Conservation (phyloP, 23 tunicate species). For the Trididemnum nubilum region DNA sequence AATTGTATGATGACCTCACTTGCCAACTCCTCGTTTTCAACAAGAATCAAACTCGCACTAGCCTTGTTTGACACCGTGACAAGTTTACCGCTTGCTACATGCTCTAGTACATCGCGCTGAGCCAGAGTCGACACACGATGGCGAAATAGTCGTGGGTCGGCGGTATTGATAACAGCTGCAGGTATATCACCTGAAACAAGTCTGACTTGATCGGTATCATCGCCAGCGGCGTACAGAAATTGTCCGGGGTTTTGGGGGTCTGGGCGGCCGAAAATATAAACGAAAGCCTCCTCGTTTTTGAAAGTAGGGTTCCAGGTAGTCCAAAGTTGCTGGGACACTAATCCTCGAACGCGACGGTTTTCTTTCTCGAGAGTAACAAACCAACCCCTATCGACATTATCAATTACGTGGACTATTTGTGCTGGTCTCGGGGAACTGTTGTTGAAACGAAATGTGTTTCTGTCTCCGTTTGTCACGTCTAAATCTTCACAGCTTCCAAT, state of each 20-base stretch:
- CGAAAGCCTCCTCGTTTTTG: too few species aligned
- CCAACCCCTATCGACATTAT: background rate
- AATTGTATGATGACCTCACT: too few species aligned
- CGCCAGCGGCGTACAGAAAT: background rate
- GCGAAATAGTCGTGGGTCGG: background rate
- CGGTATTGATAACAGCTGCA: background rate
- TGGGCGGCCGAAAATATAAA: background rate
- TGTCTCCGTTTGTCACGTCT: too few species aligned
- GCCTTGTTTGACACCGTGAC: too few species aligned
- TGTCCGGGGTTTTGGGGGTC: background rate
- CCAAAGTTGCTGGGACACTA: background rate
- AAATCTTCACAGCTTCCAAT: too few species aligned
- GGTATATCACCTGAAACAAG: background rate
- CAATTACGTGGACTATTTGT: too few species aligned
- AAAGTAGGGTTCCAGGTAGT: background rate
- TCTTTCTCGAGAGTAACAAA: background rate
- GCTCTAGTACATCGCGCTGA: background rate
- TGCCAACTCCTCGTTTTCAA: too few species aligned
- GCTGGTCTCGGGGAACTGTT: too few species aligned
- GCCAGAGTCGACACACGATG: background rate
- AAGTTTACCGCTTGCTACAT: background rate
- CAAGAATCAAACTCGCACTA: too few species aligned
- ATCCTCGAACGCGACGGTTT: background rate
- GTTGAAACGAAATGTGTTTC: too few species aligned
- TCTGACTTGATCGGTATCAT: background rate